Evolutionary conservation across 2,888 invertebrate genomes (phyloP), one percentile per base, ranked within the genome.

Genomic region (Lutraria lutraria): DNA sequence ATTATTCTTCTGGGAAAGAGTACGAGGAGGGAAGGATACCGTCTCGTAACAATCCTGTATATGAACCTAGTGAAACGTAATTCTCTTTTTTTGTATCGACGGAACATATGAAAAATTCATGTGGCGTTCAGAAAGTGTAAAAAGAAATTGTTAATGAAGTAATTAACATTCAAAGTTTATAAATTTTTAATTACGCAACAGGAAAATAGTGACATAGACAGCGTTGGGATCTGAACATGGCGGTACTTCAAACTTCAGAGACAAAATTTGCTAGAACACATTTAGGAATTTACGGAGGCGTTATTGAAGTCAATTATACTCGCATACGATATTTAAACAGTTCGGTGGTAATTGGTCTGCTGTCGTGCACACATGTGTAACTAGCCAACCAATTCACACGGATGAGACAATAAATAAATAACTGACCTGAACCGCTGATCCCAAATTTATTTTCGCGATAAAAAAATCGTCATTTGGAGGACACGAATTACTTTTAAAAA

Each of bases 101-200:
- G 68, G 68, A 34, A 34, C 83, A 68, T 63, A 83, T 87, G 83
- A 87, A 87, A 87, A 76, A 87, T 87, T 72, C 87, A 87, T 87
- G 76, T 21, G 25, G 53, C 82, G 68, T 76, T 83, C 87, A 87
- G 34, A 43, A 79, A 31, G 85, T 76, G 82, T 82, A 84, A 83
- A 88, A 88, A 60, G 83, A 80, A 84, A 72, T 72, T 81, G 82
- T 85, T 90, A 90, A 90, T 89, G 90, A 87, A 89, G 88, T 83
- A 90, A 90, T 90, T 83, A 87, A 81, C 89, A 90, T 90, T 90
- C 90, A 87, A 86, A 83, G 68, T 52, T 31, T 25, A 86, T 90
- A 60, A 86, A 90, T 90, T 52, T 54, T 88, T 88, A 88, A 90
- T 90, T 88, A 82, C 60, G 87, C 86, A 87, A 89, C 87, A 82